These are phyloP conservation scores for Bombus breviceps DNA, from an alignment of 1,140 invertebrate species.

Conservation along the genomic window DNA sequence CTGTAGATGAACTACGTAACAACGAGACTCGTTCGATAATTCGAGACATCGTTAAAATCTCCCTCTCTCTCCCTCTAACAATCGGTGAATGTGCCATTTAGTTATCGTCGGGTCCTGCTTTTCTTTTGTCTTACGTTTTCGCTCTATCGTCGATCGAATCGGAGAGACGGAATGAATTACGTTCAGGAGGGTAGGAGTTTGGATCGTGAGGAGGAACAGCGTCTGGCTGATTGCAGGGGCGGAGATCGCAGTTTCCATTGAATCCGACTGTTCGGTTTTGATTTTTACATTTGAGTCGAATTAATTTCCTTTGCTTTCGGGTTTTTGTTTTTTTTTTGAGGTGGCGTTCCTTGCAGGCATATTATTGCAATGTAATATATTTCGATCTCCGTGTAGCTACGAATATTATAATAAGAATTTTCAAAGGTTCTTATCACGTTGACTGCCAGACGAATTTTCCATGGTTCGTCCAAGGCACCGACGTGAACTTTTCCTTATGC, in stretches of 20 bases:
- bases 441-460: too few relatives aligned
- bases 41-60: slow-evolving; percentile 43
- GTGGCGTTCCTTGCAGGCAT: neutral
- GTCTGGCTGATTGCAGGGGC: neutral
- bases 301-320: neutral
- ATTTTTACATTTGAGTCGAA: neutral
- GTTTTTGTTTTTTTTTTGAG: neutral
- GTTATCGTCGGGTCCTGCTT: slow-evolving; percentile 4
- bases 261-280: neutral
- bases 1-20: neutral
- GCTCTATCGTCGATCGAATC: neutral
- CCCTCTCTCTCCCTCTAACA: neutral
- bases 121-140: neutral
- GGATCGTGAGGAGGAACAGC: neutral
- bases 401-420: too few relatives aligned
- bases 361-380: too few relatives aligned
- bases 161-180: neutral
- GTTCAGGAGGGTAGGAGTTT: neutral
- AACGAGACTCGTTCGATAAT: neutral
- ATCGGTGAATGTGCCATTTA: neutral
- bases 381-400: neutral
- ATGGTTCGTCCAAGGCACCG: too few relatives aligned
- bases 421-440: too few relatives aligned
- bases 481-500: too few relatives aligned
- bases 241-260: neutral